phyloP scores from a whole-genome alignment of 2,797 vertebrate genomes.

The Notamacropus eugenii region DNA sequence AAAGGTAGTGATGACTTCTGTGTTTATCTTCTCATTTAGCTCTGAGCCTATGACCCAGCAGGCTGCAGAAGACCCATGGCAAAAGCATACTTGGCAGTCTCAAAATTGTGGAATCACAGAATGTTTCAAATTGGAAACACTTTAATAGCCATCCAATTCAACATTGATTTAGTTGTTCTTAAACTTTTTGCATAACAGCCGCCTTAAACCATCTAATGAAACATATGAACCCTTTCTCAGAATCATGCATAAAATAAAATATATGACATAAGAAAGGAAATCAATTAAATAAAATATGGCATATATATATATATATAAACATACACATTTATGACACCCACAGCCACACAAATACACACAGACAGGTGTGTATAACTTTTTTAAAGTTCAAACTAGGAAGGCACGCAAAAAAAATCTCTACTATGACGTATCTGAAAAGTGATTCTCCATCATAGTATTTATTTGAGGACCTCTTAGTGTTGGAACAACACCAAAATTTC shows the following conservation, averaged over 20 bases:
- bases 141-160: background rate
- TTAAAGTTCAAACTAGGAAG: too few relatives aligned
- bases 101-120: background rate
- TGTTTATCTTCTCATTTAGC: background rate
- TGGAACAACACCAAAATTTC: background rate
- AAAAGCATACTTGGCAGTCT: background rate
- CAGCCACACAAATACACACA: background rate
- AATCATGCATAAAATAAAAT: background rate
- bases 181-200: background rate
- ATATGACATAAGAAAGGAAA: background rate
- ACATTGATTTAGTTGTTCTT: background rate
- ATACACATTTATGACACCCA: background rate
- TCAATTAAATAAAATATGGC: background rate
- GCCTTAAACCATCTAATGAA: background rate
- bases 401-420: background rate
- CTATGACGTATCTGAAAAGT: background rate
- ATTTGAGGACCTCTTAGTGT: background rate
- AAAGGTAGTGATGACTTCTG: background rate
- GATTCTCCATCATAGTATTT: background rate
- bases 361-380: background rate
- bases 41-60: background rate
- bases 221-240: background rate
- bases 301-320: too few relatives aligned
- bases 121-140: background rate
- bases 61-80: background rate